phyloP scores from a whole-genome alignment of 2,797 vertebrate species.

The Phoebastria nigripes region DNA sequence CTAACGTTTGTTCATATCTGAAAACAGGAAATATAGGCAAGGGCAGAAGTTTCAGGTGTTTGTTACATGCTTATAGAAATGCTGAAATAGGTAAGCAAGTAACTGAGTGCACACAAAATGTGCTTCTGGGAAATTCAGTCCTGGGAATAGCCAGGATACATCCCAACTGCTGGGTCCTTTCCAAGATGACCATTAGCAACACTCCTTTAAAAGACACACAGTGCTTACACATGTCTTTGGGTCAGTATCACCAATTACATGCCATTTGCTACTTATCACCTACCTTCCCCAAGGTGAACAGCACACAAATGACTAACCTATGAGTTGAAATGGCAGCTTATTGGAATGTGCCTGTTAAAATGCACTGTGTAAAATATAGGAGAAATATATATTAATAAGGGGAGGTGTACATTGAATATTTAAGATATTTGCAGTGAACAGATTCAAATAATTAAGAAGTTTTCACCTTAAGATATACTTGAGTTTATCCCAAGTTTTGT shows the following conservation, averaged over 20 bases:
- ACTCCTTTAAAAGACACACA: not conserved
- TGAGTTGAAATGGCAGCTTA: not conserved
- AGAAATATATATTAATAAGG: not conserved
- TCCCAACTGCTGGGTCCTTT: not conserved
- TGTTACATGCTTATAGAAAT: not conserved
- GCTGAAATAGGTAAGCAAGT: not conserved
- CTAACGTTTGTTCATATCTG: not conserved
- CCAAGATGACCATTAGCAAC: not conserved
- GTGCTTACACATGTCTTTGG: not conserved
- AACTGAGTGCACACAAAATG: not conserved
- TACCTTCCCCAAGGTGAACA: not conserved
- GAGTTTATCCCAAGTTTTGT: not conserved
- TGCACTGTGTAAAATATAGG: not conserved
- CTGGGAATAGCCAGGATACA: not conserved
- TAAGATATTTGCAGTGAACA: not conserved
- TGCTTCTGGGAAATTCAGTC: not conserved
- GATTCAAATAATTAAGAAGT: not conserved
- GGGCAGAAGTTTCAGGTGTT: not conserved
- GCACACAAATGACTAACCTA: not conserved
- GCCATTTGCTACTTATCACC: not conserved
- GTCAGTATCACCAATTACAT: not conserved
- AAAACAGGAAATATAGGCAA: not conserved
- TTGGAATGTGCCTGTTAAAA: not conserved
- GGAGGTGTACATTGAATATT: not conserved
- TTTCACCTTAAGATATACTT: not conserved